phyloP scores from a whole-genome alignment of 2,888 invertebrate genomes.

The Tetanocera ferruginea region DNA sequence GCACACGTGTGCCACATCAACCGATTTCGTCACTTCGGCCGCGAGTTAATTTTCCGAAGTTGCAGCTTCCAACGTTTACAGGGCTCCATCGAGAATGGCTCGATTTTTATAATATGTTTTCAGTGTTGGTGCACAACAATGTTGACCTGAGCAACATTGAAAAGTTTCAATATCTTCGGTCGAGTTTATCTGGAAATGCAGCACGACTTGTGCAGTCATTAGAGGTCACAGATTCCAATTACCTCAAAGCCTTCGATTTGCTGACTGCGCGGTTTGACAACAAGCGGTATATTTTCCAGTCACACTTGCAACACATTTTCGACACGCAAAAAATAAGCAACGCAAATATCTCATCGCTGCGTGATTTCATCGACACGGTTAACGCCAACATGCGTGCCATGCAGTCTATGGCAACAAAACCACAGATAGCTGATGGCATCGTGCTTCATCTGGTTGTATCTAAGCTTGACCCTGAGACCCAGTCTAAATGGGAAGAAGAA shows the following conservation, averaged over 20 bases:
- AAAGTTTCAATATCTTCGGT: constrained; percentile 26
- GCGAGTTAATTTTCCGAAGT: constrained; percentile 6
- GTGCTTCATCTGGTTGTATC: constrained; percentile 37
- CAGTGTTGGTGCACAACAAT: constrained; percentile 16
- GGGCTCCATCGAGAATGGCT: constrained; percentile 6
- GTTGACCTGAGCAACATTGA: constrained; percentile 17
- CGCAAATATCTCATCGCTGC: constrained; percentile 24
- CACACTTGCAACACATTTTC: constrained; percentile 37
- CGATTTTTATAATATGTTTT: constrained; percentile 30
- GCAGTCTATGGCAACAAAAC: constrained; percentile 39
- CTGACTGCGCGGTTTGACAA: constrained; percentile 26
- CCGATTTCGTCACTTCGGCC: neutral
- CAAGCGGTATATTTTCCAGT: constrained; percentile 35
- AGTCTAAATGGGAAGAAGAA: constrained; percentile 43
- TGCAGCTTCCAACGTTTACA: constrained; percentile 17
- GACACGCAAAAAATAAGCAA: constrained; percentile 33
- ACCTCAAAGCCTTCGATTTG: constrained; percentile 19
- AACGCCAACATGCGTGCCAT: constrained; percentile 41
- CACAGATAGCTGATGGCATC: constrained; percentile 40
- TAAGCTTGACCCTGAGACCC: constrained; percentile 37
- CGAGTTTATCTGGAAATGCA: neutral
- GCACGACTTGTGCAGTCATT: constrained; percentile 21
- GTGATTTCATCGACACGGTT: constrained; percentile 40
- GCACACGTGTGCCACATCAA: neutral
- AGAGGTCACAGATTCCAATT: constrained; percentile 16